Evolutionary conservation across 2,113 vertebrate species (phyloP).

Genomic region (Patagioenas fasciata): DNA sequence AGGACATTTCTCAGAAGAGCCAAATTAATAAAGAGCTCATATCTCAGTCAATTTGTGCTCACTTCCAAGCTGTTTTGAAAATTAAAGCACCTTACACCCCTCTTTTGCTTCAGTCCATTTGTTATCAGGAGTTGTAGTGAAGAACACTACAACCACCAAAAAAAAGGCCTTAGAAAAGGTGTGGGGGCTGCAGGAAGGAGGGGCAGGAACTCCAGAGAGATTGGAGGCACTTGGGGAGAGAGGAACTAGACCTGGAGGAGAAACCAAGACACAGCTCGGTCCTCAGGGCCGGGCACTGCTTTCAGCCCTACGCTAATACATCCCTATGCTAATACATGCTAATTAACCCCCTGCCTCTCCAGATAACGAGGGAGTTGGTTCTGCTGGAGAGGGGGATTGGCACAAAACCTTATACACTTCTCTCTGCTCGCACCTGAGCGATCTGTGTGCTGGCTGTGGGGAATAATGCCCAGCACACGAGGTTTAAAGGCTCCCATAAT

Average conservation of each 20-base stretch:
- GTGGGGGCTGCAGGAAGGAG: background rate
- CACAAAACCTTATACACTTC: background rate
- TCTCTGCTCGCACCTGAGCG: fast-evolving
- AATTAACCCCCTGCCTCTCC: background rate
- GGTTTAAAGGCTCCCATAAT: background rate
- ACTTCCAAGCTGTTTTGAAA: background rate
- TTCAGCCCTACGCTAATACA: background rate
- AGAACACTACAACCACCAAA: background rate
- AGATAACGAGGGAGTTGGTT: background rate
- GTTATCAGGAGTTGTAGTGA: background rate
- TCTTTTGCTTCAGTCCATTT: background rate
- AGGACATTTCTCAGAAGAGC: background rate
- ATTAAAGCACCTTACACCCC: background rate
- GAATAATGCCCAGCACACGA: background rate
- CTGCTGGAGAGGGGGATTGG: background rate
- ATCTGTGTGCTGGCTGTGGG: background rate
- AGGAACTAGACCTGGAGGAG: background rate
- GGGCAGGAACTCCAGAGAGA: background rate
- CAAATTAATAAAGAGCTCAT: background rate
- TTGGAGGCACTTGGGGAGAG: background rate
- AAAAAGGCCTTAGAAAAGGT: background rate
- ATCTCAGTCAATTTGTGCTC: background rate
- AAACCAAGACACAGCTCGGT: background rate
- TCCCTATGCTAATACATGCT: background rate
- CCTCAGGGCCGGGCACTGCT: background rate